phyloP scores from a whole-genome alignment of 1,140 invertebrate genomes.

The Harlomillsia oculata region DNA sequence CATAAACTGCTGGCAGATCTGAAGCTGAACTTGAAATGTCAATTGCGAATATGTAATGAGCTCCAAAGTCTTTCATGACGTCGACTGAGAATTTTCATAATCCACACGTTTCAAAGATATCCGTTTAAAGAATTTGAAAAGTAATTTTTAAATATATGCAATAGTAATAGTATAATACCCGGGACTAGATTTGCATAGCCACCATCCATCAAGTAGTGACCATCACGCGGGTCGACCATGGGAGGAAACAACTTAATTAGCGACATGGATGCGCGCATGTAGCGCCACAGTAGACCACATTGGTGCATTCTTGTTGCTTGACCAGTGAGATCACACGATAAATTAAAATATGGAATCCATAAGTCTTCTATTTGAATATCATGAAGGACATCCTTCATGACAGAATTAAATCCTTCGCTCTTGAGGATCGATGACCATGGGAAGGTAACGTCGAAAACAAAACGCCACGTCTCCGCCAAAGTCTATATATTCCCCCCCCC shows the following conservation, averaged over 20 bases:
- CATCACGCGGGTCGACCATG: conserved; percentile 66
- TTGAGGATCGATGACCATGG: conserved; percentile 3
- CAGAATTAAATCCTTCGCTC: conserved; percentile 10
- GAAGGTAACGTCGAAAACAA: too few relatives aligned
- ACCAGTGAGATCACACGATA: conserved; percentile 16
- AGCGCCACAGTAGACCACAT: conserved; percentile 10
- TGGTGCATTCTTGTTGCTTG: conserved; percentile 9
- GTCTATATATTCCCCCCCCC: too few relatives aligned
- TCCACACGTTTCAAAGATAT: too few relatives aligned
- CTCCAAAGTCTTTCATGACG: not conserved
- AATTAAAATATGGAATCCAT: conserved; percentile 17
- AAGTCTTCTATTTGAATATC: conserved; percentile 28
- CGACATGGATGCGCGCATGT: conserved; percentile 25
- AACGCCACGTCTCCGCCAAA: too few relatives aligned
- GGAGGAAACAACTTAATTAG: conserved; percentile 57
- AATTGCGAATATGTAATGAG: not conserved
- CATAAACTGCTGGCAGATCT: not conserved
- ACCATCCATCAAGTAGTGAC: conserved; percentile 90
- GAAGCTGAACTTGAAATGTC: conserved; percentile 1
- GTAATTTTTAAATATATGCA: too few relatives aligned
- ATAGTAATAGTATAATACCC: too few relatives aligned
- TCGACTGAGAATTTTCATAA: too few relatives aligned
- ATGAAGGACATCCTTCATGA: conserved; percentile 4
- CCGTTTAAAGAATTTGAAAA: too few relatives aligned
- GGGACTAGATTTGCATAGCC: conserved; percentile 97